Conservation (phyloP, 2,113 vertebrate genomes). For the Platichthys stellatus region DNA sequence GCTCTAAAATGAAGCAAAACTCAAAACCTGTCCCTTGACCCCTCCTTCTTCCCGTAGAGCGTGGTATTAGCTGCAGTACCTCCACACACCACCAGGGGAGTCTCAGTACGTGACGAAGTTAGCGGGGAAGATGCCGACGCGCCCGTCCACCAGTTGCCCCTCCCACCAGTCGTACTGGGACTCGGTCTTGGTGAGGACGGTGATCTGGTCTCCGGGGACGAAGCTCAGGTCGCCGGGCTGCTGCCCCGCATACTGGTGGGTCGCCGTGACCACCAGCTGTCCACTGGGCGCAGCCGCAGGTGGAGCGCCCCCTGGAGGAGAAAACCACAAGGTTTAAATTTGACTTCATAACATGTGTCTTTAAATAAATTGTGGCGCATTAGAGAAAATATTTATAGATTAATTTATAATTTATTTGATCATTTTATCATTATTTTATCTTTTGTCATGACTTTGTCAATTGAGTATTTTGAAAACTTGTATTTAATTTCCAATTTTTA, state of each 20-base stretch:
- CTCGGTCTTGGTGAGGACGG: constrained; percentile 87
- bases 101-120: constrained; percentile 88
- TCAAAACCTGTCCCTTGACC: not conserved
- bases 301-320: not conserved
- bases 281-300: constrained; percentile 34
- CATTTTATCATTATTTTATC: too few species aligned
- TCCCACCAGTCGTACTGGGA: constrained; percentile 99
- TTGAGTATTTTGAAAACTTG: too few species aligned
- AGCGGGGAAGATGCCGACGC: constrained; percentile 95
- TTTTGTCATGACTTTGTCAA: too few species aligned
- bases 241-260: constrained; percentile 88
- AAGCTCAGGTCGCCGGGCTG: constrained; percentile 93
- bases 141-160: constrained; percentile 81
- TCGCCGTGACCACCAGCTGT: constrained; percentile 74
- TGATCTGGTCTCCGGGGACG: constrained; percentile 89
- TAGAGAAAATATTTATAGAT: not conserved
- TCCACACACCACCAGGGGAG: not conserved
- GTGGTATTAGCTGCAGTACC: not conserved
- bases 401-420: too few species aligned
- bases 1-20: not conserved
- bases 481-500: not conserved
- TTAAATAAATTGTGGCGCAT: not conserved
- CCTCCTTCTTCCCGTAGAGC: not conserved
- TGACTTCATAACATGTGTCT: too few species aligned
- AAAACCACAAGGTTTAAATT: not conserved